Base-by-base conservation (phyloP, 1,140 invertebrate species). In the Maniola jurtina region DNA sequence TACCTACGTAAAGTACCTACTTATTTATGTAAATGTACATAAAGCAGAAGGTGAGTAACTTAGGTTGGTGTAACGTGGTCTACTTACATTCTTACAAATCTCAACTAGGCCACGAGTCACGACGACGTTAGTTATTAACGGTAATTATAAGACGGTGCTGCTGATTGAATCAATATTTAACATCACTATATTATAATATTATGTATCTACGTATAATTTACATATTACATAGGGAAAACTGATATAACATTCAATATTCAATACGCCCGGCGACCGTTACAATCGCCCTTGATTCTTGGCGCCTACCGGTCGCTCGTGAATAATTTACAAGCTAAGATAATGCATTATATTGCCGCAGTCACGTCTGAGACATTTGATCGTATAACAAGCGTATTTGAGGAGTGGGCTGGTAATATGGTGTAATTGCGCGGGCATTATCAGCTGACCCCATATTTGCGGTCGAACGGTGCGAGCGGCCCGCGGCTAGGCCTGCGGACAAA, bases 351-450 rank as follows among this genome's bases (percentile, higher is more conserved):
- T 77, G 76, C 76, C 73, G 76, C 65, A 84, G 83, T 86, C 83
- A 88, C 85, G 86, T 86, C 85, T 74, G 75, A 84, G 81, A 82
- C 81, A 86, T 88, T 86, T 84, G 84, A 82, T 85, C 79, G 80
- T 79, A 70, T 84, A 86, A 86, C 83, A 76, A 84, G 77, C 62
- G 79, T 84, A 77, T 84, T 88, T 84, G 83, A 65, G 74, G 55
- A 72, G 73, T 76, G 71, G 69, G 76, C 56, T 36, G 66, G 75
- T 83, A 87, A 84, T 86, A 70, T 72, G 76, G 77, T 76, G 82
- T 87, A 89, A 89, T 89, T 89, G 86, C 77, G 76, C 80, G 76
- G 63, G 68, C 77, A 86, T 87, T 87, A 87, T 87, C 83, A 81
- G 78, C 77, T 87, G 84, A 87, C 83, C 86, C 80, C 82, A 86